Percentiles rank a stretch among this genome's conserved stretches.
phyloP scores from a whole-genome alignment of 2,797 vertebrate species.

The Crypturellus tataupa region DNA sequence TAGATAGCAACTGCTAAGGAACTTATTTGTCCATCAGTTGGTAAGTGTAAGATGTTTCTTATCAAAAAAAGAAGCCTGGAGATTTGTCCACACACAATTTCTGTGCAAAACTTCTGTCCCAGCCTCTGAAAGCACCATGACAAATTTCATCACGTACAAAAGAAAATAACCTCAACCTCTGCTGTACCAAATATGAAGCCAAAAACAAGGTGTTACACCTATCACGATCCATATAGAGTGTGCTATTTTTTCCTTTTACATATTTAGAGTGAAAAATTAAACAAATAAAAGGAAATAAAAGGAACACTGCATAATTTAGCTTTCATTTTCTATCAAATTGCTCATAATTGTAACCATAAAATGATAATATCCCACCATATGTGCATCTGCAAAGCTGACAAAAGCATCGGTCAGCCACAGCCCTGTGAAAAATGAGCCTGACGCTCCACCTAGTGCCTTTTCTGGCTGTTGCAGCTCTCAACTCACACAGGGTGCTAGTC shows the following conservation, averaged over 20 bases:
- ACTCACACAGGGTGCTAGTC: not conserved
- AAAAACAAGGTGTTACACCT: slow-evolving; percentile 38
- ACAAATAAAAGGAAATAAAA: slow-evolving; percentile 86
- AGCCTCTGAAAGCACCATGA: slow-evolving; percentile 4
- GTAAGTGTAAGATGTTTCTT: slow-evolving; percentile 5
- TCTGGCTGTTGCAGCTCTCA: not conserved
- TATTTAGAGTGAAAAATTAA: slow-evolving; percentile 82
- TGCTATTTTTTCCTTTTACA: slow-evolving; percentile 70
- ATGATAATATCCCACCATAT: slow-evolving; percentile 83
- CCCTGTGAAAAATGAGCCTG: slow-evolving; percentile 55
- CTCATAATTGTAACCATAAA: slow-evolving; percentile 87
- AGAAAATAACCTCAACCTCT: slow-evolving; percentile 49
- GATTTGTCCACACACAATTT: slow-evolving; percentile 24
- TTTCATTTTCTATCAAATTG: slow-evolving; percentile 84
- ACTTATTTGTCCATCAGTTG: slow-evolving; percentile 24
- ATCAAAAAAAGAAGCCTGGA: not conserved
- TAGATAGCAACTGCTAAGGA: slow-evolving; percentile 1
- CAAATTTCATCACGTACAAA: slow-evolving; percentile 23
- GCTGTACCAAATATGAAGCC: not conserved
- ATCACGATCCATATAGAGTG: slow-evolving; percentile 18
- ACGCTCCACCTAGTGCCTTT: slow-evolving; percentile 75
- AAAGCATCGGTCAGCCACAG: slow-evolving; percentile 73
- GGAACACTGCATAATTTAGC: slow-evolving; percentile 82
- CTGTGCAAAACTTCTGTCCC: slow-evolving; percentile 7
- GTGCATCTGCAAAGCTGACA: slow-evolving; percentile 77